These are phyloP conservation scores for Xenopus laevis DNA, from an alignment of 2,113 vertebrate genomes.

Conservation along the genomic window DNA sequence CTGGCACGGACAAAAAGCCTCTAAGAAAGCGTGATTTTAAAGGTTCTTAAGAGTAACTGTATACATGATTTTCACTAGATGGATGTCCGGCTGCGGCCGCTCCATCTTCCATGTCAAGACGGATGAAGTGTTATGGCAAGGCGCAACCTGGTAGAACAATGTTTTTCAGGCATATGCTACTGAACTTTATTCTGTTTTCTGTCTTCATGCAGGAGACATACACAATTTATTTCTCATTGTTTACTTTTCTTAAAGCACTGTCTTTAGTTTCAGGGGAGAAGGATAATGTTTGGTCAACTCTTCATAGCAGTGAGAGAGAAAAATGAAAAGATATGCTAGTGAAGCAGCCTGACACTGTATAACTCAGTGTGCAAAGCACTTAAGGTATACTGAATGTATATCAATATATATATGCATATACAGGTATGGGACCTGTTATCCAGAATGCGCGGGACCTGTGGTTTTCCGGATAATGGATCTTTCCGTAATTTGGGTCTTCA, in stretches of 20 bases:
- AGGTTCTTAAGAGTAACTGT: constrained; percentile 20
- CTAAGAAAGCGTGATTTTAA: constrained; percentile 13
- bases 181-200: constrained; percentile 23
- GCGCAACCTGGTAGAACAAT: constrained; percentile 10
- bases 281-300: constrained; percentile 11
- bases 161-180: constrained; percentile 6
- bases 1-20: constrained; percentile 10
- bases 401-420: no score
- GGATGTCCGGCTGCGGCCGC: not conserved
- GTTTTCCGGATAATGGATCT: no score
- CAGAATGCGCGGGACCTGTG: no score
- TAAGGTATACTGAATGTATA: not conserved
- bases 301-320: constrained; percentile 20
- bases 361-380: no score
- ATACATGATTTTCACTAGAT: constrained; percentile 14
- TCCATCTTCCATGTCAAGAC: constrained; percentile 18
- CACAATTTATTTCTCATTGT: constrained; percentile 37
- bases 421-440: no score
- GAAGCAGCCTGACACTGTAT: no score
- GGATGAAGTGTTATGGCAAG: constrained; percentile 25
- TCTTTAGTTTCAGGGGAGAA: constrained; percentile 19
- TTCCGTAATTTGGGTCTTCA: no score
- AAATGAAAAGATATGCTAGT: not conserved
- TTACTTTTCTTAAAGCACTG: constrained; percentile 36
- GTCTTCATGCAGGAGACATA: constrained; percentile 23